Conservation (phyloP, 1,140 invertebrate genomes). For the Acromyrmex echinatior region DNA sequence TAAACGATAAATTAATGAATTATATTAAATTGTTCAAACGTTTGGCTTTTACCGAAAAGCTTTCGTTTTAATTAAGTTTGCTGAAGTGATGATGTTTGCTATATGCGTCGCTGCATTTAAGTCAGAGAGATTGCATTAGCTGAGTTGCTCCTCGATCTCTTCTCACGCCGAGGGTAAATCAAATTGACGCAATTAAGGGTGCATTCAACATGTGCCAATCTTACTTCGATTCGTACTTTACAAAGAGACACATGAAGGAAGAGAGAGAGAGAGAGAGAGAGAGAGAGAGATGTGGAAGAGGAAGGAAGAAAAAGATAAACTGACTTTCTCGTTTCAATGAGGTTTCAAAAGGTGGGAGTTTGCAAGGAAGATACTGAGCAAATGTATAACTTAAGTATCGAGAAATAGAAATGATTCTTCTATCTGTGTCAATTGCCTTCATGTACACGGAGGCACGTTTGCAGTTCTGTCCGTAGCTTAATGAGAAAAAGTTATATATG, state of each 20-base stretch:
- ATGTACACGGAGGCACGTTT: conserved; percentile 81
- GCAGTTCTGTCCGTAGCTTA: conserved; percentile 57
- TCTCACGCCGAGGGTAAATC: conserved; percentile 73
- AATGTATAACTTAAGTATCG: conserved; percentile 37
- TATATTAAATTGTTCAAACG: background rate
- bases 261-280: background rate
- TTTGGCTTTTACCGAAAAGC: conserved; percentile 22
- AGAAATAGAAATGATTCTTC: conserved; percentile 29
- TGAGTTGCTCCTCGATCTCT: conserved; percentile 61
- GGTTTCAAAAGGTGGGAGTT: conserved; percentile 2
- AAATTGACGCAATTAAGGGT: conserved; percentile 86
- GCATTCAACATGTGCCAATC: conserved; percentile 80
- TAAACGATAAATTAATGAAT: background rate
- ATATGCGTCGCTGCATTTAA: conserved; percentile 28
- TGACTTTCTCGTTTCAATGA: conserved; percentile 44
- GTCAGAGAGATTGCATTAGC: conserved; percentile 50
- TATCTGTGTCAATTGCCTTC: conserved; percentile 80
- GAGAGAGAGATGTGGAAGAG: background rate
- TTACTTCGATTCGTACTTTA: conserved; percentile 48
- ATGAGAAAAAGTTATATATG: conserved; percentile 51
- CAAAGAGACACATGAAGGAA: conserved; percentile 8
- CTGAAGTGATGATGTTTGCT: conserved; percentile 35
- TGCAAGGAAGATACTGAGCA: background rate
- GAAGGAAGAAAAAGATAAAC: background rate
- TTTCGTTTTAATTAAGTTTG: conserved; percentile 37